Percentiles rank a stretch among this genome's conserved stretches.
Conservation (phyloP, 2,113 vertebrate species). For the Pipra filicauda region DNA sequence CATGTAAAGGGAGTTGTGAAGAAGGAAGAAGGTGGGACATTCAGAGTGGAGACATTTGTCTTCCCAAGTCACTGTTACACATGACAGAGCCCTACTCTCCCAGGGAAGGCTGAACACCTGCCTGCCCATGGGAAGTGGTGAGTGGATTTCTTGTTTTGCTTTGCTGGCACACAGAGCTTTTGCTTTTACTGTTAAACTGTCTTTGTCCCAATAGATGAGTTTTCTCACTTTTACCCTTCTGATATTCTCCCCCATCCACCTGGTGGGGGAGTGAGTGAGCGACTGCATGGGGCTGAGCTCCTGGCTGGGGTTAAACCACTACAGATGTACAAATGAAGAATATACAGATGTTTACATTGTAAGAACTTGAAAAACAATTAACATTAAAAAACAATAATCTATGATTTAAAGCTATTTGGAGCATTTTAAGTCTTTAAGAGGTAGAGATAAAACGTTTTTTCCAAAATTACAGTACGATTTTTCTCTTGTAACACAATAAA, state of each 20-base stretch:
- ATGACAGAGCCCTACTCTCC: rapidly evolving
- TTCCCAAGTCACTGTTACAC: neutral
- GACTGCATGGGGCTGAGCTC: neutral
- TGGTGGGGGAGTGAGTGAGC: neutral
- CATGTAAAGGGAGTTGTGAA: neutral
- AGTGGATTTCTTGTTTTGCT: neutral
- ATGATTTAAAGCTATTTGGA: neutral
- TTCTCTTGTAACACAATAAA: neutral
- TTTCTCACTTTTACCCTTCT: neutral
- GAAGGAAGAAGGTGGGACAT: neutral
- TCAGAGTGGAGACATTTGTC: neutral
- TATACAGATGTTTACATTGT: neutral
- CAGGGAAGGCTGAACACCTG: neutral
- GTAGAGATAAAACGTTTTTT: neutral
- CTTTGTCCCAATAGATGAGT: neutral
- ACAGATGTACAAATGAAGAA: neutral
- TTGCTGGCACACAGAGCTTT: neutral
- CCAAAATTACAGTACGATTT: neutral
- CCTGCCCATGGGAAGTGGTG: neutral
- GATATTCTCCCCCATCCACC: rapidly evolving
- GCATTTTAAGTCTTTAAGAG: neutral
- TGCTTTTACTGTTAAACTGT: neutral
- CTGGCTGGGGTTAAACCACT: rapidly evolving
- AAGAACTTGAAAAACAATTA: neutral
- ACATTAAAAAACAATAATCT: neutral